Percentiles rank a stretch among this genome's conserved stretches.
Evolutionary conservation across 37 sponge, comb jelly and placozoan genomes (phyloP).

Genomic region (Haliclona indistincta): DNA sequence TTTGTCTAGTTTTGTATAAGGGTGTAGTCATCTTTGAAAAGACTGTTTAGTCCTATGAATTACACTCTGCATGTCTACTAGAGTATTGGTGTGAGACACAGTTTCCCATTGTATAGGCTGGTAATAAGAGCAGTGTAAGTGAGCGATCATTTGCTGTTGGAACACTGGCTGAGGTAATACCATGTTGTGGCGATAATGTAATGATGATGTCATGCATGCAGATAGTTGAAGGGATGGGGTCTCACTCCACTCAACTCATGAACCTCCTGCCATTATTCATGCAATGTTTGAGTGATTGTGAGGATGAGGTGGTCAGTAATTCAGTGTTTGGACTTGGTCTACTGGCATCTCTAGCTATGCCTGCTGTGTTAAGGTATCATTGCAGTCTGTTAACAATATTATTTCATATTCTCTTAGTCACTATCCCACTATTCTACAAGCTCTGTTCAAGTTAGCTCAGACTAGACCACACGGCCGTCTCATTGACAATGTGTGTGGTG

Average conservation of each 20-base stretch:
- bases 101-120: too few species aligned
- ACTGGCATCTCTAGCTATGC: slow-evolving; percentile 51
- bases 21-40: too few species aligned
- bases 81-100: too few species aligned
- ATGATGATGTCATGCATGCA: slow-evolving; percentile 4
- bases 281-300: slow-evolving; percentile 35
- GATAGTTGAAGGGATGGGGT: slow-evolving; percentile 57
- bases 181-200: neutral
- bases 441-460: slow-evolving; percentile 57
- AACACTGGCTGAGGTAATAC: slow-evolving; percentile 83
- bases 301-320: slow-evolving; percentile 88
- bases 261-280: slow-evolving; percentile 61
- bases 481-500: slow-evolving; percentile 83
- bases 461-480: slow-evolving; percentile 22
- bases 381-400: too few species aligned
- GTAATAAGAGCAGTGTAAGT: slow-evolving; percentile 34
- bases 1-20: too few species aligned
- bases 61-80: too few species aligned
- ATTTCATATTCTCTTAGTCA: slow-evolving; percentile 41
- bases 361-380: slow-evolving; percentile 47
- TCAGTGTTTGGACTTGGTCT: slow-evolving; percentile 86
- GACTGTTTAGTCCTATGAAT: too few species aligned
- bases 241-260: slow-evolving; percentile 13
- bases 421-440: slow-evolving; percentile 65
- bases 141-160: slow-evolving; percentile 81